Percentiles rank a stretch among this genome's conserved stretches.
Evolutionary conservation across 2,797 vertebrate genomes (phyloP).

Genomic region (Lithobates sylvaticus): DNA sequence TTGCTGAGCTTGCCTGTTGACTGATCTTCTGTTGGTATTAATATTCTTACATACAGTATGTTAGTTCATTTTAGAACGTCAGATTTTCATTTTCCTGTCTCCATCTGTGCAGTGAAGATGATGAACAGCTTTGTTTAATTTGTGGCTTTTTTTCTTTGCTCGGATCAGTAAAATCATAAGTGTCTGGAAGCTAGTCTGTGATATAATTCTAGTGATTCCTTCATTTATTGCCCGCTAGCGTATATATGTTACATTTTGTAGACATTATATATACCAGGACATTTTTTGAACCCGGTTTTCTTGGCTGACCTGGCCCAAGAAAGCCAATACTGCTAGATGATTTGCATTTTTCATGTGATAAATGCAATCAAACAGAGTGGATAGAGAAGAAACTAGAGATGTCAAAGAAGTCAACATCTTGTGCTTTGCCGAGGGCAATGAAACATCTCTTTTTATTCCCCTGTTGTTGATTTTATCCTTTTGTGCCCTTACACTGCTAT

Average conservation of each 20-base stretch:
- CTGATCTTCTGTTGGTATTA: not conserved
- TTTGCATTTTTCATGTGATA: too few relatives aligned
- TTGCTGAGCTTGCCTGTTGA: not conserved
- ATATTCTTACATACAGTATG: not conserved
- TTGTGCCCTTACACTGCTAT: too few relatives aligned
- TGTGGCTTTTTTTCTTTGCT: not conserved
- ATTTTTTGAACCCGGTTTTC: too few relatives aligned
- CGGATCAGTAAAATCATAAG: not conserved
- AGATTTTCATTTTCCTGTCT: constrained; percentile 1
- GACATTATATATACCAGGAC: too few relatives aligned
- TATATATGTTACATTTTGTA: not conserved
- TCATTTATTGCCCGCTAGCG: not conserved
- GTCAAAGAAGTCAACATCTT: too few relatives aligned
- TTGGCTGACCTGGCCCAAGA: too few relatives aligned
- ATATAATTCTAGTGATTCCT: not conserved
- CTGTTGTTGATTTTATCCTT: too few relatives aligned
- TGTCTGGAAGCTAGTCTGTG: not conserved
- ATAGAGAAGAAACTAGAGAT: too few relatives aligned
- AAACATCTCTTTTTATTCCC: too few relatives aligned
- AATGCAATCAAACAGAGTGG: too few relatives aligned
- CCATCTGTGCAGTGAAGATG: constrained; percentile 1
- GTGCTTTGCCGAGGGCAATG: too few relatives aligned
- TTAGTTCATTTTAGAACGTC: not conserved
- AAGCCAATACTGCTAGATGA: too few relatives aligned
- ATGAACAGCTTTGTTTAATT: not conserved